Base-by-base conservation (phyloP, 2,113 vertebrate species). In the Astur gentilis region DNA sequence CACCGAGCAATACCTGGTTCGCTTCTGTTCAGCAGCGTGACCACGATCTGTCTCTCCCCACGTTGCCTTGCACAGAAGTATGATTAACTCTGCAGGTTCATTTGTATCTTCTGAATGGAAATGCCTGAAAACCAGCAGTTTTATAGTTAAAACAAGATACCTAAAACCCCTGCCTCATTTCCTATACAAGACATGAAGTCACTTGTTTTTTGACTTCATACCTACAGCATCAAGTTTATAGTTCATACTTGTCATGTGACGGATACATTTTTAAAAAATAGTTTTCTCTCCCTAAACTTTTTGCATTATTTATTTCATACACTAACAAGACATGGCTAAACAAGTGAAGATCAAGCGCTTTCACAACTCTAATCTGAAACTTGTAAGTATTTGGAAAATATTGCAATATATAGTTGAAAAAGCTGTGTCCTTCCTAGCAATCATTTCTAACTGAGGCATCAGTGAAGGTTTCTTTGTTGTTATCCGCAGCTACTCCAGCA, bases 31-130 rank as follows among this genome's bases (percentile, higher is more conserved):
- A 66, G 45, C 50, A 54, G 5, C 5, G 22, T 19, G 13, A 29
- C 19, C 26, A 32, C 0, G 0, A 4, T 11, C 72, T 61, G 26
- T n/a, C 12, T 58, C 26, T 54, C 64, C 71, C 32, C 26, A 75
- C 25, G 34, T 0, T 71, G 16, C 38, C 38, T 82, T 87, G 49
- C 55, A 45, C 23, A 65, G 18, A 57, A 45, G 16, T 38, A 13
- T 21, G 45, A 81, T 50, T 54, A 36, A 70, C 6, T 52, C 27
- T 66, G 10, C 27, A 54, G 34, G 31, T 67, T 75, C 25, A 10
- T 23, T 75, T 75, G 9, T 45, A n/a, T 40, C 21, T 82, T 75
- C 65, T 42, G 55, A 87, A 54, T 22, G 7, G 29, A 77, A 77
- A 87, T 57, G 8, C 19, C 36, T 36, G 11, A 49, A 83, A 91